Percentiles rank a stretch among this genome's conserved stretches.
These are phyloP conservation scores for Phoenicopterus ruber DNA, from an alignment of 2,113 vertebrate species.

Conservation along the genomic window DNA sequence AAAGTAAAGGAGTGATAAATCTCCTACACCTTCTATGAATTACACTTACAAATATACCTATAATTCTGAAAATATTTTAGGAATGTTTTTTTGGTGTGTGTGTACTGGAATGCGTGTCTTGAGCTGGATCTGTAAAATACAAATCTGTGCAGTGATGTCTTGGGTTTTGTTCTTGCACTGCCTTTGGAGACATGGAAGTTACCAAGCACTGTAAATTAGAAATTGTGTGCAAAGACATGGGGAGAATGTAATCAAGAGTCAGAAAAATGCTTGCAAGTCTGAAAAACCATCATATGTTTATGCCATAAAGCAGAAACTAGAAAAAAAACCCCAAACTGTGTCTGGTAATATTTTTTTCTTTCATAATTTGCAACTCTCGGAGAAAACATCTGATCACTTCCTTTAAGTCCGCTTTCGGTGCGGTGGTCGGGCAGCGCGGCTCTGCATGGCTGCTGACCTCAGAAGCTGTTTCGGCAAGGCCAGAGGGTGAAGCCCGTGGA, in stretches of 20 bases:
- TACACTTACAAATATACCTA: not conserved
- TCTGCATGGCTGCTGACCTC: not conserved
- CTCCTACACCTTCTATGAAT: not conserved
- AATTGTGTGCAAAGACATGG: not conserved
- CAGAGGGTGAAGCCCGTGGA: not conserved
- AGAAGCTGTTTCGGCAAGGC: not conserved
- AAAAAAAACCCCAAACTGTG: too few species aligned
- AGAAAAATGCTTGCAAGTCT: not conserved
- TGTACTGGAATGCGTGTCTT: not conserved
- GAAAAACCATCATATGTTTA: not conserved
- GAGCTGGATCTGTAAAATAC: not conserved
- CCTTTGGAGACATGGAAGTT: not conserved
- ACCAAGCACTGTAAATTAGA: not conserved
- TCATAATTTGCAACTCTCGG: not conserved
- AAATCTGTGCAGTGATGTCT: not conserved
- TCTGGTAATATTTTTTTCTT: not conserved
- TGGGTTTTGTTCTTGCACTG: not conserved
- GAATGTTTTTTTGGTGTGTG: too few species aligned
- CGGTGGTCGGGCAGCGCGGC: not conserved
- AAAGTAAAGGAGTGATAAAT: not conserved
- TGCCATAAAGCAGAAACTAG: not conserved
- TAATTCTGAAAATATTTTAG: not conserved
- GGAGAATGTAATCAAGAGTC: too few species aligned
- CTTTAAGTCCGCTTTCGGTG: not conserved
- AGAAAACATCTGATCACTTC: not conserved